phyloP scores from a whole-genome alignment of 1,140 invertebrate species.

The Hirudo medicinalis region DNA sequence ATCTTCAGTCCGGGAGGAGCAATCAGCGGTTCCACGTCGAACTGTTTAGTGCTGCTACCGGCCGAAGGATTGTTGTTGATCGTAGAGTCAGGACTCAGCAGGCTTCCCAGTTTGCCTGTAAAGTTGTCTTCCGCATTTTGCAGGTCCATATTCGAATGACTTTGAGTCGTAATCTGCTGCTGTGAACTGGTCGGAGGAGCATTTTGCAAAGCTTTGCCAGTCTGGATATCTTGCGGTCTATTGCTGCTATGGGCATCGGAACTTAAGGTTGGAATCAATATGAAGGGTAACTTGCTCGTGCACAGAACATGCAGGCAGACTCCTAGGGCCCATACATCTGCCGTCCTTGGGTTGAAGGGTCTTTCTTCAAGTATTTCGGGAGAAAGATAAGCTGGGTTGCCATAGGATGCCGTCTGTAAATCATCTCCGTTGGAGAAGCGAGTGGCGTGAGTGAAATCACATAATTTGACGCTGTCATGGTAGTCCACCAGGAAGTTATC shows the following conservation, averaged over 20 bases:
- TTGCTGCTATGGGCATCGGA: not conserved
- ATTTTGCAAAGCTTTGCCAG: not conserved
- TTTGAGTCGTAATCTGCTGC: not conserved
- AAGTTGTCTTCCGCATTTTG: too few species aligned
- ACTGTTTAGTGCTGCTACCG: not conserved
- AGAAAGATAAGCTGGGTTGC: constrained; percentile 28
- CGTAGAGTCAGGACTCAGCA: not conserved
- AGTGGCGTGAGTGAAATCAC: constrained; percentile 30
- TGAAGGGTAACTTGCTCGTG: constrained; percentile 29
- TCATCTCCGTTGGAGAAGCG: constrained; percentile 25
- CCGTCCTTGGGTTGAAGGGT: constrained; percentile 28
- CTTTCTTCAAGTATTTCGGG: constrained; percentile 29
- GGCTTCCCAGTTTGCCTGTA: not conserved
- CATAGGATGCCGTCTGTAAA: constrained; percentile 19
- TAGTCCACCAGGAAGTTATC: constrained; percentile 30
- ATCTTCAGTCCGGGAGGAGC: not conserved
- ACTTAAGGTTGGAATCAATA: not conserved
- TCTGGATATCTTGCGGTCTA: not conserved
- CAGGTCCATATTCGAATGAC: too few species aligned
- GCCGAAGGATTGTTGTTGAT: not conserved
- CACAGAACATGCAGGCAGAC: constrained; percentile 29
- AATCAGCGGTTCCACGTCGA: not conserved
- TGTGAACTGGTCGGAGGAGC: not conserved
- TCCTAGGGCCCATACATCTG: constrained; percentile 32
- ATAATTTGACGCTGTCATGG: constrained; percentile 29